These are phyloP conservation scores for Limnodromus scolopaceus DNA, from an alignment of 2,797 vertebrate genomes.

Conservation along the genomic window DNA sequence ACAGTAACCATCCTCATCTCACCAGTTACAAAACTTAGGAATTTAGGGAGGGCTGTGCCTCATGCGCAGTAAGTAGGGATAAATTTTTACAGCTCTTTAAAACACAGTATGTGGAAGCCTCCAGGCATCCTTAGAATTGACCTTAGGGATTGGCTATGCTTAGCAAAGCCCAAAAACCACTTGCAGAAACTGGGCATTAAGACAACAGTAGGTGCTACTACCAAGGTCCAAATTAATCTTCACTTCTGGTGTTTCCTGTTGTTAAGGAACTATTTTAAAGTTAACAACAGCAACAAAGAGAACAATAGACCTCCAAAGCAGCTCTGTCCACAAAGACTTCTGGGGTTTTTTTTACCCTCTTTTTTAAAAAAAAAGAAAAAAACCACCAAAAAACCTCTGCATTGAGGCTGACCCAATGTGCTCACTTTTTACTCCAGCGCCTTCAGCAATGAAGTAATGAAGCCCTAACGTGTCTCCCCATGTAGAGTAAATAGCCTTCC, in stretches of 20 bases:
- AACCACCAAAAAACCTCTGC: background rate
- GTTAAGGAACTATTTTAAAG: background rate
- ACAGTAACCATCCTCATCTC: background rate
- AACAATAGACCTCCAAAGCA: background rate
- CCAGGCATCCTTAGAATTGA: background rate
- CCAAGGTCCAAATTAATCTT: background rate
- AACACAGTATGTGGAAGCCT: background rate
- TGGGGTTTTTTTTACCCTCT: too few species aligned
- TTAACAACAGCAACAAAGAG: background rate
- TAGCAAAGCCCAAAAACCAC: background rate
- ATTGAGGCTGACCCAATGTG: background rate
- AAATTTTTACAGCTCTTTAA: background rate
- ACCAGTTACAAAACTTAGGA: background rate
- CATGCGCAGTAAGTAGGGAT: background rate
- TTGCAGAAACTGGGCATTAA: background rate
- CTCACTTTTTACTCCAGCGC: background rate
- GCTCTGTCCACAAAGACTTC: background rate
- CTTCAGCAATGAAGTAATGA: background rate
- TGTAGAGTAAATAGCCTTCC: background rate
- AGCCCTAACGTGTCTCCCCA: background rate
- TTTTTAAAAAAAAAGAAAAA: background rate
- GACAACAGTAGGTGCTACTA: background rate
- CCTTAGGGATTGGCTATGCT: background rate
- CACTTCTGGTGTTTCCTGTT: background rate
- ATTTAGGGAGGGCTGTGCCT: background rate